These are phyloP conservation scores for Bathybates hornii DNA, from an alignment of 2,113 vertebrate species.

Conservation along the genomic window DNA sequence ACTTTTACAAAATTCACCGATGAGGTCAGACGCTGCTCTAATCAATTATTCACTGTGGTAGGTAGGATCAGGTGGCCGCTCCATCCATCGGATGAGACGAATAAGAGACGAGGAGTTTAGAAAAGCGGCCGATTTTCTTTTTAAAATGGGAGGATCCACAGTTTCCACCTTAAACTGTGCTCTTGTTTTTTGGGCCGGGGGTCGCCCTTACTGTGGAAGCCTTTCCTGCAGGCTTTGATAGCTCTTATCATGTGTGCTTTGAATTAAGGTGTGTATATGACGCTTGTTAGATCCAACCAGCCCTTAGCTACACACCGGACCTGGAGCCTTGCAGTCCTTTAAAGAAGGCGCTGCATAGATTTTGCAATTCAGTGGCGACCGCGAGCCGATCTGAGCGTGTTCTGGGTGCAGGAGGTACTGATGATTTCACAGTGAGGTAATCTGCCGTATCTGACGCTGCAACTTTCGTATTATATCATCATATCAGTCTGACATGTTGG, in stretches of 20 bases:
- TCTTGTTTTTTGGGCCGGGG: background rate
- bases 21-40: background rate
- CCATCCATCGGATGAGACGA: background rate
- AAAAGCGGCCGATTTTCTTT: background rate
- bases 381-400: background rate
- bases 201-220: background rate
- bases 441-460: background rate
- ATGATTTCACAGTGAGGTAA: background rate
- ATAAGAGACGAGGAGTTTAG: background rate
- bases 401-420: background rate
- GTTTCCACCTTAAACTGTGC: background rate
- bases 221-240: background rate
- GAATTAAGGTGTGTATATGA: background rate
- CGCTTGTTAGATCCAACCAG: background rate
- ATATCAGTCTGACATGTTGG: background rate
- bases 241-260: background rate
- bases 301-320: background rate
- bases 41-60: constrained; percentile 52
- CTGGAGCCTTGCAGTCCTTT: background rate
- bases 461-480: background rate
- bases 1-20: background rate
- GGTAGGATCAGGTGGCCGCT: background rate
- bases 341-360: background rate
- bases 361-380: background rate
- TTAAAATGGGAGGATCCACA: fast-evolving